These are phyloP conservation scores for Caenorhabditis uteleia DNA, from an alignment of 2,888 invertebrate species.

Conservation along the genomic window DNA sequence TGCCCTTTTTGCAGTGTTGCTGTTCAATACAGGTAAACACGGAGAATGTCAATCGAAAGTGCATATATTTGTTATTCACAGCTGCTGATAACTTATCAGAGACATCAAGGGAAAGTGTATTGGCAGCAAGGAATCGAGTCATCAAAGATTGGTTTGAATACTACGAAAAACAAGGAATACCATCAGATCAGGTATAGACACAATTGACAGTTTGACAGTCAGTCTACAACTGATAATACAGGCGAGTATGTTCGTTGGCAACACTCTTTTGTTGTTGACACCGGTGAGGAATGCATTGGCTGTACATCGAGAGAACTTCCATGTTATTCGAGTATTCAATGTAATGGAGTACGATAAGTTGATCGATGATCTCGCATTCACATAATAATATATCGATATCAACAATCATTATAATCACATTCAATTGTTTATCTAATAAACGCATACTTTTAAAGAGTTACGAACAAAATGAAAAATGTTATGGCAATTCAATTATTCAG, in stretches of 20 bases:
- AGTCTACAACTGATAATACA: too few species aligned
- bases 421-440: too few species aligned
- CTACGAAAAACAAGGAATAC: conserved; percentile 47
- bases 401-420: too few species aligned
- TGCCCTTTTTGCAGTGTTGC: conserved; percentile 51
- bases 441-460: too few species aligned
- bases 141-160: conserved; percentile 57
- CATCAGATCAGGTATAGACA: conserved; percentile 15
- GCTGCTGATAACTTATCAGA: conserved; percentile 32
- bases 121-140: conserved; percentile 25
- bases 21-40: conserved; percentile 55
- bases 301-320: conserved; percentile 50
- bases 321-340: conserved; percentile 59
- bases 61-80: conserved; percentile 12
- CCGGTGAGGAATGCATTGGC: conserved; percentile 41
- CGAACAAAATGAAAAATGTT: too few species aligned
- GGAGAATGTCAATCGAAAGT: conserved; percentile 21
- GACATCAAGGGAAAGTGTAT: conserved; percentile 14
- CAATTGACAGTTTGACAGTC: background rate
- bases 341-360: conserved; percentile 60
- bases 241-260: conserved; percentile 57
- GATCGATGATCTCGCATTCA: conserved; percentile 53
- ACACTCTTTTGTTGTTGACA: conserved; percentile 56
- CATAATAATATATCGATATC: too few species aligned
- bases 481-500: too few species aligned